Conservation (phyloP, 2,797 vertebrate genomes). For the Gastrophryne carolinensis region DNA sequence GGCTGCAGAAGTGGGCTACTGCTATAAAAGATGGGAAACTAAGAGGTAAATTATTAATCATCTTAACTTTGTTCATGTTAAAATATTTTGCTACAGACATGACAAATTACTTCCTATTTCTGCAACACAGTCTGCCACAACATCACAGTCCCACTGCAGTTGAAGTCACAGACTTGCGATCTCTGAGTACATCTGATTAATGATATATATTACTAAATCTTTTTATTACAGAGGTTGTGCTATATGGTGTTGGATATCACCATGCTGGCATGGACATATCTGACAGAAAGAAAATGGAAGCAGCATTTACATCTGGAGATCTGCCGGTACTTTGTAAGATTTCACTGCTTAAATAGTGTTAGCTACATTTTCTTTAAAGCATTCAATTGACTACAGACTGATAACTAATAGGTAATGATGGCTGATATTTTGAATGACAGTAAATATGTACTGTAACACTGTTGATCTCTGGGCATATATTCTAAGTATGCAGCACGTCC, state of each 20-base stretch:
- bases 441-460: too few species aligned
- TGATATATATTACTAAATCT: neutral
- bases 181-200: neutral
- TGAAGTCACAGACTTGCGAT: neutral
- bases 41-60: slow-evolving; percentile 74
- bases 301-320: slow-evolving; percentile 84
- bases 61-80: neutral
- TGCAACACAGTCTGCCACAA: neutral
- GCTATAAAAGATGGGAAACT: slow-evolving; percentile 86
- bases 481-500: too few species aligned
- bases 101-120: neutral
- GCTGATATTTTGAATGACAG: too few species aligned
- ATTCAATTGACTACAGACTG: too few species aligned
- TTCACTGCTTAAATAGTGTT: neutral
- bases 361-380: too few species aligned
- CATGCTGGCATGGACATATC: slow-evolving; percentile 90
- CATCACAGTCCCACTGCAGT: neutral
- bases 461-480: too few species aligned
- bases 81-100: neutral
- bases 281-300: slow-evolving; percentile 89
- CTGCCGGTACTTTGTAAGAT: slow-evolving; percentile 93
- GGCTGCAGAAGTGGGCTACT: slow-evolving; percentile 83
- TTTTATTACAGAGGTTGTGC: slow-evolving; percentile 73
- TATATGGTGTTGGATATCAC: slow-evolving; percentile 88
- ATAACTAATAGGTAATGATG: too few species aligned